Evolutionary conservation across 2,888 invertebrate genomes (phyloP).

Genomic region (Ophonus ardosiacus): DNA sequence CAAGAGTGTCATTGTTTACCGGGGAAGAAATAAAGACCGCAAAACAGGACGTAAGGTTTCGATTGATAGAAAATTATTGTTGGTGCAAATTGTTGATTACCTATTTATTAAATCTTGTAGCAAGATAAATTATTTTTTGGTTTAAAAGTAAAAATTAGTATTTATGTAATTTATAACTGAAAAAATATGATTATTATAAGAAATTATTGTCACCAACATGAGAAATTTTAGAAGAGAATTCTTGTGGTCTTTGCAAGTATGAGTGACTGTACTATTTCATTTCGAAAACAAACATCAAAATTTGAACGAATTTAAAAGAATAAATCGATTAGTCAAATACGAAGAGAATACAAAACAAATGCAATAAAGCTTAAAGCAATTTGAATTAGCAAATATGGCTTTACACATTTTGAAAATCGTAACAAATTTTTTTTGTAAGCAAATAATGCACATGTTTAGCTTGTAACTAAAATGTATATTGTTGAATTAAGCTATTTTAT

Average conservation of each 20-base stretch:
- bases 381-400: slow-evolving; percentile 18
- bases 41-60: background rate
- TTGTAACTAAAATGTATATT: slow-evolving; percentile 48
- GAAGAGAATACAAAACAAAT: background rate
- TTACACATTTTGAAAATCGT: slow-evolving; percentile 1
- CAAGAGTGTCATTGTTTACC: slow-evolving; percentile 56
- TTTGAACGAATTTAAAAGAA: slow-evolving; percentile 26
- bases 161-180: no score
- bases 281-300: slow-evolving; percentile 12
- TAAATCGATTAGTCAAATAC: slow-evolving; percentile 22
- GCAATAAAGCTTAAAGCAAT: background rate
- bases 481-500: slow-evolving; percentile 52
- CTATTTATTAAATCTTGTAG: no score
- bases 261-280: slow-evolving; percentile 32
- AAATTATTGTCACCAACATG: no score
- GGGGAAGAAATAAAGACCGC: slow-evolving; percentile 28
- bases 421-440: slow-evolving; percentile 26
- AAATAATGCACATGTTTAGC: slow-evolving; percentile 31
- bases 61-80: no score
- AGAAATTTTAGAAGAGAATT: no score
- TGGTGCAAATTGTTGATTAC: no score
- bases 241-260: no score
- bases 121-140: no score
- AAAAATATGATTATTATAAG: no score
- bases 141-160: no score